Evolutionary conservation across 2,797 vertebrate species (phyloP).

Genomic region (Passerculus sandwichensis): DNA sequence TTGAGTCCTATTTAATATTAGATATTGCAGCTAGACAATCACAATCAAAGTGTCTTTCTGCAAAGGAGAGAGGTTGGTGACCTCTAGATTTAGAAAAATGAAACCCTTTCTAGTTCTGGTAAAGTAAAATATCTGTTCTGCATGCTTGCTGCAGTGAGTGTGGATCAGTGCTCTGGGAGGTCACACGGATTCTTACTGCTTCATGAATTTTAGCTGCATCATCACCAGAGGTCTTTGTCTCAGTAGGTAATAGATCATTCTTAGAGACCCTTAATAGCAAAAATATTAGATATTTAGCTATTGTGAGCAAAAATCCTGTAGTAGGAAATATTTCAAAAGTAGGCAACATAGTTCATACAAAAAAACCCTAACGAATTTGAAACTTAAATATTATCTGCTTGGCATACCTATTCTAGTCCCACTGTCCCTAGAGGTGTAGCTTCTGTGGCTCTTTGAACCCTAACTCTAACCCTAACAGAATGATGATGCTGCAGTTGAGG

Average conservation of each 20-base stretch:
- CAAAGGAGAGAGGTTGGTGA: not conserved
- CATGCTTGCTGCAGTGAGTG: not conserved
- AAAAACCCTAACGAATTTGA: not conserved
- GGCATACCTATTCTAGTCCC: not conserved
- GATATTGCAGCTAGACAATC: not conserved
- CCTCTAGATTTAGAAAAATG: not conserved
- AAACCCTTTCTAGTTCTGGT: not conserved
- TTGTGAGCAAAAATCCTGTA: not conserved
- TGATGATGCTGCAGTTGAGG: fast-evolving
- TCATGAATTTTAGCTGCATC: slow-evolving; percentile 44
- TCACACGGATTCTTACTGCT: slow-evolving; percentile 14
- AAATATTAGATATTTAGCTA: slow-evolving; percentile 16
- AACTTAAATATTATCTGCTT: not conserved
- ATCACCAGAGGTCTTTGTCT: slow-evolving; percentile 17
- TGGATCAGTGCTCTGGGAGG: slow-evolving; percentile 47
- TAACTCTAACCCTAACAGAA: not conserved
- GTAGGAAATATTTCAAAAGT: not conserved
- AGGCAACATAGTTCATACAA: not conserved
- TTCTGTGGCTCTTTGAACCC: not conserved
- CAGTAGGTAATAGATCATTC: not conserved
- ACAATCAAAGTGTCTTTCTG: not conserved
- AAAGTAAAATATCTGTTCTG: not conserved
- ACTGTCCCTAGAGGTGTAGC: too few relatives aligned
- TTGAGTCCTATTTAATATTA: not conserved
- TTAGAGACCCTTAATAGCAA: slow-evolving; percentile 20